A percentile compares a stretch with the other conserved stretches of the same genome.
These are phyloP conservation scores for Eristalis arbustorum DNA, from an alignment of 2,888 invertebrate genomes.

Conservation along the genomic window DNA sequence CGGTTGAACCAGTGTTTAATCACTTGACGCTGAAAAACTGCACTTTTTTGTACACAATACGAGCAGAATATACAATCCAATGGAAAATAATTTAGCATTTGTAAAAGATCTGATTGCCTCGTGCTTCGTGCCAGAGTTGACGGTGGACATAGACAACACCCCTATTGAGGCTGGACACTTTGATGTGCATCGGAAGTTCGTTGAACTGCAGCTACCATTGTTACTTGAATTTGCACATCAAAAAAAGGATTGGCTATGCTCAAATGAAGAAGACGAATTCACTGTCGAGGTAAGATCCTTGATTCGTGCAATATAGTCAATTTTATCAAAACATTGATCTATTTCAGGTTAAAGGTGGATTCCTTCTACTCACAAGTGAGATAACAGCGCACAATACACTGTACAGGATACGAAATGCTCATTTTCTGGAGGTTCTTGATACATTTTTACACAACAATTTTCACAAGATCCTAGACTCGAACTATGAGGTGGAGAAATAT, in stretches of 20 bases:
- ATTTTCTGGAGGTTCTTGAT: conserved; percentile 72
- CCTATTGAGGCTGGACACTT: conserved; percentile 74
- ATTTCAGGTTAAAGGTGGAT: conserved; percentile 72
- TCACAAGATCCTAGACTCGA: conserved; percentile 11
- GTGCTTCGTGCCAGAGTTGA: conserved; percentile 75
- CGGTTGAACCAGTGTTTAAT: neutral
- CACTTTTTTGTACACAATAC: neutral
- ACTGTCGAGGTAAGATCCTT: conserved; percentile 53
- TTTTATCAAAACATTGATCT: neutral
- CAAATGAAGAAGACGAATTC: conserved; percentile 30
- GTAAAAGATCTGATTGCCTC: conserved; percentile 55
- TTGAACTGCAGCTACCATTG: conserved; percentile 74
- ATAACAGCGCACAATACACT: conserved; percentile 73
- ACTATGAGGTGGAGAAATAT: conserved; percentile 36
- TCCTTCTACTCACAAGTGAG: conserved; percentile 76
- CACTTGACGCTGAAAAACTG: too few species aligned
- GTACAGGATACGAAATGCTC: conserved; percentile 71
- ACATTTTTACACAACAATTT: conserved; percentile 64
- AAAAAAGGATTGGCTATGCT: conserved; percentile 48
- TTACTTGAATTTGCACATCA: conserved; percentile 75
- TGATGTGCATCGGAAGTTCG: conserved; percentile 71
- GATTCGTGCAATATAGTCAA: too few species aligned
- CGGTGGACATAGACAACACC: conserved; percentile 74
- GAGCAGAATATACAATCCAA: neutral
- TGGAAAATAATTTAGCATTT: conserved; percentile 51